Evolutionary conservation across 2,113 vertebrate species (phyloP), one percentile per base, ranked within the genome.

Genomic region (Erpornis zantholeuca): DNA sequence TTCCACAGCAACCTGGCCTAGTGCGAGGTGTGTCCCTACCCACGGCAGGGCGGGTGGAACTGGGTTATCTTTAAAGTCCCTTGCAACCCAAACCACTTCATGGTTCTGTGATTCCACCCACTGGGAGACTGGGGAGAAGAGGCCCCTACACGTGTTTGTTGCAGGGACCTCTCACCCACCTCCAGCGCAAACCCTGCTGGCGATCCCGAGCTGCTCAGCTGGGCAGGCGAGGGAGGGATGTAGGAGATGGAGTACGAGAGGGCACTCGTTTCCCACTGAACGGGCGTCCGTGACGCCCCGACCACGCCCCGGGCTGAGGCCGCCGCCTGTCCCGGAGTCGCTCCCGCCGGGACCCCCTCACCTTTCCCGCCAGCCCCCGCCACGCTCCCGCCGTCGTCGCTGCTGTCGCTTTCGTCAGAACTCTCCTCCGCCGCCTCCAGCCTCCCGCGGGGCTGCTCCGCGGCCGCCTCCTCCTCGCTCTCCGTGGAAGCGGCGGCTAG

Each of bases 181-280:
- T 18, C 38, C 24, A 20, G 18, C 22, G 1, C 31, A 15, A 18
- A 5, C 49, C 20, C 69, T 2, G 49, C 42, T 1, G 20, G 1
- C 1, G 12, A 53, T 6, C 17, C 45, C 4, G 19, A 35, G 11
- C 28, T 6, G 23, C 47, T 3, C 40, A 4, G 69, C 31, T 0
- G 25, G 25, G 45, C 44, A 35, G 17, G 24, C 3, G 4, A 17
- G 16, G 12, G 44, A 6, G 22, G 29, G 3, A 56, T 0, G 44
- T 42, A 9, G 61, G 15, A 47, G 21, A 13, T 7, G 21, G 27
- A 14, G 19, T 3, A 29, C 11, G 2, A 59, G 19, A 6, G 10
- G 5, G 3, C 13, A 68, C 12, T 36, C 35, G 2, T 7, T 29
- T 63, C 60, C 27, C 69, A 28, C 15, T 15, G 6, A 15, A 3